Evolutionary conservation across 2,113 vertebrate genomes (phyloP).

Genomic region (Hemibagrus wyckioides): DNA sequence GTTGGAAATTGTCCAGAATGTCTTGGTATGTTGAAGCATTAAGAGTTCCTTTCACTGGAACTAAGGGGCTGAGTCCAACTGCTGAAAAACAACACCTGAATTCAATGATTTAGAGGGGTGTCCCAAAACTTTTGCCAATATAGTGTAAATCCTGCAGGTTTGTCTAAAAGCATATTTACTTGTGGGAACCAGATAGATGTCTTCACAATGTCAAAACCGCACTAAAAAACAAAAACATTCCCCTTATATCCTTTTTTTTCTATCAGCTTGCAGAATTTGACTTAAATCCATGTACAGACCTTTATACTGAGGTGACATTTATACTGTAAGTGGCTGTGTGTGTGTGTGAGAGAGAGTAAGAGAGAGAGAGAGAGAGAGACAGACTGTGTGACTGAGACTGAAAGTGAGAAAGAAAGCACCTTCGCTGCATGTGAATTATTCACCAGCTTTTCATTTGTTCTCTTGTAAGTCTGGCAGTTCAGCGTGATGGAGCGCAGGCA

Average conservation of each 20-base stretch:
- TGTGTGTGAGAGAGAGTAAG: background rate
- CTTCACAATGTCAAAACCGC: background rate
- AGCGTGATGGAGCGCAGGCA: conserved; percentile 33
- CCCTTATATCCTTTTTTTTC: background rate
- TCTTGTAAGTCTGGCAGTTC: conserved; percentile 25
- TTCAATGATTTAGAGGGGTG: too few species aligned
- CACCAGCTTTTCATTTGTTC: conserved; percentile 41
- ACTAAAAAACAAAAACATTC: background rate
- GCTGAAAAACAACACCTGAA: too few species aligned
- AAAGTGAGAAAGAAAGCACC: conserved; percentile 12
- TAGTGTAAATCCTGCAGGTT: too few species aligned
- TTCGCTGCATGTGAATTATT: conserved; percentile 47
- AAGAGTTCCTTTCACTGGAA: too few species aligned
- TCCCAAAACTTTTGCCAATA: too few species aligned
- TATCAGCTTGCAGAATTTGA: background rate
- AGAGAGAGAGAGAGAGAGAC: too few species aligned
- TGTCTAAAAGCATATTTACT: background rate
- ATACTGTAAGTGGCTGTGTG: background rate
- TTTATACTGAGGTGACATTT: background rate
- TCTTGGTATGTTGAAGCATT: too few species aligned
- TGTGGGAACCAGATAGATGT: background rate
- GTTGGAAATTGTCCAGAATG: too few species aligned
- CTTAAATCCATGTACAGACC: background rate
- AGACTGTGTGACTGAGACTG: background rate
- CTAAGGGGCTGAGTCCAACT: too few species aligned